Conservation (phyloP, 2,888 invertebrate genomes). For the Branchipolynoe longqiensis region DNA sequence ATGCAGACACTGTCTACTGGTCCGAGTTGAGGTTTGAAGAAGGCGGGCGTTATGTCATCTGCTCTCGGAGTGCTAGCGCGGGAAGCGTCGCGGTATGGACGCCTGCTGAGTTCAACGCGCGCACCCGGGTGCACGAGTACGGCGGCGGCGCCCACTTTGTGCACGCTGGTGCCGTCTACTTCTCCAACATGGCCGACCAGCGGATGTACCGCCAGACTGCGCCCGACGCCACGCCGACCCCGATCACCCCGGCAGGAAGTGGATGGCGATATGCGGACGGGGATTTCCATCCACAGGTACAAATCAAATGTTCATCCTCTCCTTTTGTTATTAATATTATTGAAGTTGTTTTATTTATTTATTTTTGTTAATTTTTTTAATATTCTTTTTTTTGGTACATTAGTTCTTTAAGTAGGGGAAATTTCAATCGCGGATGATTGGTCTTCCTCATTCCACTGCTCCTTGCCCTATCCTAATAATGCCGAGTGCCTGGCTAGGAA, state of each 20-base stretch:
- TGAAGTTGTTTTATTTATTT: no score
- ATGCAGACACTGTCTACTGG: constrained; percentile 78
- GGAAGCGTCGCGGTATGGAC: constrained; percentile 72
- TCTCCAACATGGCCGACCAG: constrained; percentile 79
- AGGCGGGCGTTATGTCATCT: constrained; percentile 77
- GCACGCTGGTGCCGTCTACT: constrained; percentile 75
- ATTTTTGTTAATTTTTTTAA: no score
- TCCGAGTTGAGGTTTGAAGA: constrained; percentile 76
- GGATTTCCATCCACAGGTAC: constrained; percentile 70
- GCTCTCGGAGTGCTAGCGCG: constrained; percentile 70
- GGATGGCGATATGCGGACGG: constrained; percentile 77
- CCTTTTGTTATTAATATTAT: no score
- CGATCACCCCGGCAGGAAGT: constrained; percentile 72
- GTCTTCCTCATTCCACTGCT: no score
- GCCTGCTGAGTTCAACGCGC: constrained; percentile 75
- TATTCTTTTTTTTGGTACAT: no score
- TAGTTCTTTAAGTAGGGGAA: no score
- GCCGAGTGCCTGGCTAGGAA: no score
- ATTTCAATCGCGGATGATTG: no score
- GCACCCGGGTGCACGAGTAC: constrained; percentile 82
- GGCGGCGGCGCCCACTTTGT: constrained; percentile 82
- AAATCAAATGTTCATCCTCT: no score
- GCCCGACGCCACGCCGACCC: constrained; percentile 68
- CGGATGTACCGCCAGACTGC: constrained; percentile 74
- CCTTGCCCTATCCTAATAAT: no score